phyloP scores from a whole-genome alignment of 2,888 invertebrate species.

The Lasioglossum pauxillum region DNA sequence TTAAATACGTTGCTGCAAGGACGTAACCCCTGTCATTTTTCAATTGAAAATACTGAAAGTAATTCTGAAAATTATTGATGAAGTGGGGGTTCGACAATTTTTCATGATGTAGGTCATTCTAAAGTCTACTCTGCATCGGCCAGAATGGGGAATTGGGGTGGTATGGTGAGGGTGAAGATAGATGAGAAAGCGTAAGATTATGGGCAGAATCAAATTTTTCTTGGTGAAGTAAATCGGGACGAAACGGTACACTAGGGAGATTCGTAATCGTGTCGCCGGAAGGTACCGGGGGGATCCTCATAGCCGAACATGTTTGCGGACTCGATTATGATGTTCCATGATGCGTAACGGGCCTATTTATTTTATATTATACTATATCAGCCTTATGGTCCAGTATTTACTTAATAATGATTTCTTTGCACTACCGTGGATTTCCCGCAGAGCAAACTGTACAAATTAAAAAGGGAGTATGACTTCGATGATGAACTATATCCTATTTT shows the following conservation, averaged over 20 bases:
- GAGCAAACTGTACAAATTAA: not conserved
- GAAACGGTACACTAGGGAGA: constrained; percentile 55
- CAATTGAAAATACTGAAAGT: not conserved
- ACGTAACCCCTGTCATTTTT: not conserved
- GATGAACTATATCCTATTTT: not conserved
- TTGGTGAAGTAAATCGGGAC: constrained; percentile 55
- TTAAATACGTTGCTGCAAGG: not conserved
- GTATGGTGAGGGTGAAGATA: constrained; percentile 33
- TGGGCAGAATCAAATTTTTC: constrained; percentile 60
- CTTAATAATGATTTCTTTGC: not conserved
- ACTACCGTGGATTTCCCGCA: not conserved
- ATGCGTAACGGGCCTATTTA: not conserved
- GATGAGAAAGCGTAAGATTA: constrained; percentile 60
- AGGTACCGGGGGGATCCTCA: constrained; percentile 25
- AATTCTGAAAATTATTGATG: constrained; percentile 32
- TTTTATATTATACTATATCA: not conserved
- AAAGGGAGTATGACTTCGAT: not conserved
- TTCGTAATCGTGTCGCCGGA: constrained; percentile 47
- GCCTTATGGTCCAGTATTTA: not conserved
- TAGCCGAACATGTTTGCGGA: constrained; percentile 33
- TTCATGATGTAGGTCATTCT: constrained; percentile 28
- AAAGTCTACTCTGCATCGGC: constrained; percentile 35
- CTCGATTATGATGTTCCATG: constrained; percentile 23
- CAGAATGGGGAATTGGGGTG: constrained; percentile 30
- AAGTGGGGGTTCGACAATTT: not conserved